Evolutionary conservation across 1,140 invertebrate species (phyloP), one percentile per base, ranked within the genome.

Genomic region (Drosophila subobscura): DNA sequence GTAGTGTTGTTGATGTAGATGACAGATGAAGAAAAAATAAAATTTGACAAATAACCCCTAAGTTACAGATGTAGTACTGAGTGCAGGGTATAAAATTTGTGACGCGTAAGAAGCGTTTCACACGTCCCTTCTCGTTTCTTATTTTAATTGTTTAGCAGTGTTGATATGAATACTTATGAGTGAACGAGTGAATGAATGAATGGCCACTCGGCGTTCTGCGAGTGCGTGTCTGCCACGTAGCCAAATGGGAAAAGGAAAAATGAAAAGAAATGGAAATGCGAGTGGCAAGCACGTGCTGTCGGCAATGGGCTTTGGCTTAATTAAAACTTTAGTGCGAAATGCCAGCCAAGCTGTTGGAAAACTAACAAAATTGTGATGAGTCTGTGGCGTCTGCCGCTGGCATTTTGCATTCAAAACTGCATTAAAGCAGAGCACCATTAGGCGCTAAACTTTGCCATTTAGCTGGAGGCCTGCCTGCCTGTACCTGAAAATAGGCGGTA

Each of bases 251-350:
- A 61, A 56, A 14, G 25, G 56, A 29, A 12, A 14, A 45, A 68
- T 71, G 45, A 50, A 49, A 57, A 56, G 60, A 64, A 45, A 68
- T 41, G 51, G 12, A 29, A 29, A 49, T 40, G 25, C 25, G 8
- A 4, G 20, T 41, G 37, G 22, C 10, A 47, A 55, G 58, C 50
- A 45, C 57, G 66, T 65, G 60, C 65, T 29, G n/a, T 14, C 54
- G 25, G 56, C 33, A 37, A 12, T 37, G 33, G 33, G 10, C 56
- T 76, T 53, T 57, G 41, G 81, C 77, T 86, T 85, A 86, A 85
- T 85, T 85, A 85, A 86, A 85, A 85, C 77, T 85, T 77, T 77
- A 49, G 77, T 71, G 81, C 61, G 58, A 80, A 80, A 84, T 77
- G 80, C 44, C 51, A 42, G 59, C 72, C 78, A 84, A 85, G 67